phyloP scores from a whole-genome alignment of 2,888 invertebrate species.

The Lissocephala sabroskyi region DNA sequence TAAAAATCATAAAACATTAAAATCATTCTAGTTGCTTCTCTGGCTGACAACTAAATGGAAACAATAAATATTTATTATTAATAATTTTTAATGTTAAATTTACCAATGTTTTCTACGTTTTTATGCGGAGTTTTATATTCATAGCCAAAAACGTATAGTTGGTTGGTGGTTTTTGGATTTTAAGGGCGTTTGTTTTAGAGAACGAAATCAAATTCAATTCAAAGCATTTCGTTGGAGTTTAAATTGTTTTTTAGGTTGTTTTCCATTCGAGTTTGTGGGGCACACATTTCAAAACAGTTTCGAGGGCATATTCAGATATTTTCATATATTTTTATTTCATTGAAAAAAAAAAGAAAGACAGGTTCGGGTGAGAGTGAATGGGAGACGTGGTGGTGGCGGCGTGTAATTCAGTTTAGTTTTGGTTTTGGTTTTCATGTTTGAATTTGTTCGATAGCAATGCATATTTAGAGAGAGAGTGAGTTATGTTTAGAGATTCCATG shows the following conservation, averaged over 20 bases:
- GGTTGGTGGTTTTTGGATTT: conserved; percentile 31
- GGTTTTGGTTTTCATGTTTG: conserved; percentile 27
- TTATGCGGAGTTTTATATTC: conserved; percentile 32
- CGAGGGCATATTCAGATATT: background rate
- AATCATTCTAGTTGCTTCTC: conserved; percentile 1
- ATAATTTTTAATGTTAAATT: conserved; percentile 41
- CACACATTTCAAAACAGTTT: too few relatives aligned
- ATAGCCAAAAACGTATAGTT: conserved; percentile 34
- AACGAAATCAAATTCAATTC: background rate
- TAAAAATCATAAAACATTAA: conserved; percentile 1
- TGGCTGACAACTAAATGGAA: conserved; percentile 26
- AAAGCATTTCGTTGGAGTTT: conserved; percentile 34
- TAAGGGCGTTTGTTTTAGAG: background rate
- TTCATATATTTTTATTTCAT: background rate
- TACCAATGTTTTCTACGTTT: conserved; percentile 70
- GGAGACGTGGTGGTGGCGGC: conserved; percentile 27
- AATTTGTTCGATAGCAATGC: conserved; percentile 34
- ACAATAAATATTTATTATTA: conserved; percentile 23
- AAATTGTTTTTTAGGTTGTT: conserved; percentile 40
- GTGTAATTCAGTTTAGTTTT: conserved; percentile 29
- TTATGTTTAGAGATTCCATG: conserved; percentile 53
- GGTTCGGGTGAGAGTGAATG: conserved; percentile 3
- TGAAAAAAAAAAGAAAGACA: too few relatives aligned
- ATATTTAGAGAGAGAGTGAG: too few relatives aligned
- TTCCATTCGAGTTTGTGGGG: conserved; percentile 21